phyloP scores from a whole-genome alignment of 2,888 invertebrate genomes.

The Hydrotaea cyrtoneurina region DNA sequence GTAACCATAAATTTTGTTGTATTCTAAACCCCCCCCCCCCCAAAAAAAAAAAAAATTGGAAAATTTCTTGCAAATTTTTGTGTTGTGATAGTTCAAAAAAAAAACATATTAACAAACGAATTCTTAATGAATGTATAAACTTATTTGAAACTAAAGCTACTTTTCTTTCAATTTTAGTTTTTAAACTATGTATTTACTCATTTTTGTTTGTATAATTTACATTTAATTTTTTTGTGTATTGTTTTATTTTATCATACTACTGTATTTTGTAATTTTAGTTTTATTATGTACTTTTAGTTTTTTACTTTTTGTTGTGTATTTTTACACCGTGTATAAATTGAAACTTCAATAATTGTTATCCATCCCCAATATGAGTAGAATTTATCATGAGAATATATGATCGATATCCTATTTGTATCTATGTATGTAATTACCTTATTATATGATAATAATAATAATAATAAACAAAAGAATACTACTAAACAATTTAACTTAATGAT shows the following conservation, averaged over 20 bases:
- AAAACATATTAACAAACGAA: conserved; percentile 1
- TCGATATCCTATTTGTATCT: conserved; percentile 31
- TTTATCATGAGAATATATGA: conserved; percentile 6
- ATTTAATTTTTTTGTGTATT: conserved; percentile 16
- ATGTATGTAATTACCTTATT: conserved; percentile 21
- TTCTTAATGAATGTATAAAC: not conserved
- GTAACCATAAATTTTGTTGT: not conserved
- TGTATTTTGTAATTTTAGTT: not conserved
- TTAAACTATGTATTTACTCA: not conserved
- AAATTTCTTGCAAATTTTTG: conserved; percentile 24
- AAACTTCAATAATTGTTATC: conserved; percentile 28
- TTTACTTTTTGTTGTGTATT: conserved; percentile 26
- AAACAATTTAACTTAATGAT: not conserved
- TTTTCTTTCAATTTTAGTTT: not conserved
- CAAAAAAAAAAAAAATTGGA: conserved; percentile 17
- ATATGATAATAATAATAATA: conserved; percentile 3
- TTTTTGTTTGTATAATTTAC: not conserved
- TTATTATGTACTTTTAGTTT: not conserved
- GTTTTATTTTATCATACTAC: not conserved
- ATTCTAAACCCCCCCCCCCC: not conserved
- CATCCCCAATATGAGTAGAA: conserved; percentile 21
- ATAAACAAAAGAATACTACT: conserved; percentile 20
- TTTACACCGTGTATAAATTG: conserved; percentile 33
- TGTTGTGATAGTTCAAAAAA: conserved; percentile 38
- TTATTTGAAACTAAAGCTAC: not conserved